Conservation (phyloP, 2,113 vertebrate species). For the Agapornis roseicollis region DNA sequence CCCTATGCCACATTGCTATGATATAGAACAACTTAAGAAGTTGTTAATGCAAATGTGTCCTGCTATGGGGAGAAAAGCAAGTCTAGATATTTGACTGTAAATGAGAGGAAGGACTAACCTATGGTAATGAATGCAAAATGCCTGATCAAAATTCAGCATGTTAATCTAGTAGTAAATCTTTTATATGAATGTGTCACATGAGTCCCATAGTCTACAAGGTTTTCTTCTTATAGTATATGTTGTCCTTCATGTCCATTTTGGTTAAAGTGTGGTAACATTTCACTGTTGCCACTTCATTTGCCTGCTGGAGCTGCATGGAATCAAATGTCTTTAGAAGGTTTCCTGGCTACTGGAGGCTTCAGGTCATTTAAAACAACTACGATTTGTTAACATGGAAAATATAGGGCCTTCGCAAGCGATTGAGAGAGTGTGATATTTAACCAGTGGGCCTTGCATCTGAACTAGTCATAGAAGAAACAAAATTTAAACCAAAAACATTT, state of each 20-base stretch:
- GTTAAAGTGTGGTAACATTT: neutral
- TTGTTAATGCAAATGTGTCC: conserved; percentile 48
- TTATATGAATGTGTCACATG: conserved; percentile 37
- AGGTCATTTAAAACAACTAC: neutral
- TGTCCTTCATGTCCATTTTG: conserved; percentile 28
- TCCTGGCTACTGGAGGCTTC: neutral
- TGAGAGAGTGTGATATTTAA: neutral
- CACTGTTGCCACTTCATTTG: neutral
- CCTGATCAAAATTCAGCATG: conserved; percentile 56
- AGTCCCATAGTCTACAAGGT: neutral
- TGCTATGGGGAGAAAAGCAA: conserved; percentile 32
- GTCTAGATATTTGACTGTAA: conserved; percentile 39
- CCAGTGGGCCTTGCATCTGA: neutral
- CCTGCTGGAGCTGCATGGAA: neutral
- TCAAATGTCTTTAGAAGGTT: neutral
- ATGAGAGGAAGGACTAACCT: neutral
- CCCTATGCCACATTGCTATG: neutral
- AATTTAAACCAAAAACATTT: fast-evolving
- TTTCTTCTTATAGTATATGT: neutral
- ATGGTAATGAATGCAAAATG: conserved; percentile 51
- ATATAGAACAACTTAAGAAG: neutral
- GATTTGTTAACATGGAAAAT: neutral
- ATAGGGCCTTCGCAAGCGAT: neutral
- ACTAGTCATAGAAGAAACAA: neutral
- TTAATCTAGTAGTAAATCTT: conserved; percentile 56